Percentiles rank a stretch among this genome's conserved stretches.
Conservation (phyloP, 2,888 invertebrate species). For the Drosophila limbata region DNA sequence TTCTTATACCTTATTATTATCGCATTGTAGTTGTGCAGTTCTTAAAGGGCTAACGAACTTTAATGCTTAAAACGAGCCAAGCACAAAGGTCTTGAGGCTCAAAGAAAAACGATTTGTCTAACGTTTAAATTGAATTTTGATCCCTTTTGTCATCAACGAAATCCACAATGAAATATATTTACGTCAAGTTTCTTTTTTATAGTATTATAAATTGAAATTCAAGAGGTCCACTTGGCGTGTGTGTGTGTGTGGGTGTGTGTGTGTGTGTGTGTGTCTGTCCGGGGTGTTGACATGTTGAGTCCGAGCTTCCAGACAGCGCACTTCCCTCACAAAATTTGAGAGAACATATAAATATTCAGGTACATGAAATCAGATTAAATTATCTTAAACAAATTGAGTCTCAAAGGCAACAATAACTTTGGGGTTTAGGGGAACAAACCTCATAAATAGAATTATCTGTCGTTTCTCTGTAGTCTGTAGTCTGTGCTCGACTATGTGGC, state of each 20-base stretch:
- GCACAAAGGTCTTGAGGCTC: constrained; percentile 7
- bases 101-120: constrained; percentile 73
- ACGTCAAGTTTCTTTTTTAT: constrained; percentile 29
- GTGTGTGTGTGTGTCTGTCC: constrained; percentile 14
- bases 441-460: constrained; percentile 25
- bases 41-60: constrained; percentile 58
- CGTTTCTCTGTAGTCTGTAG: constrained; percentile 1
- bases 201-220: constrained; percentile 38
- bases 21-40: constrained; percentile 14
- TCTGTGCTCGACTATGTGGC: constrained; percentile 16
- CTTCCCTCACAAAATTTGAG: background rate
- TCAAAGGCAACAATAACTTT: constrained; percentile 55
- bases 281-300: constrained; percentile 52
- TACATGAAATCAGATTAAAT: constrained; percentile 81
- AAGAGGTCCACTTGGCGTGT: constrained; percentile 28
- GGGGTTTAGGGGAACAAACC: background rate
- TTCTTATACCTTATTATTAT: background rate
- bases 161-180: constrained; percentile 42
- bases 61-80: background rate
- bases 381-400: constrained; percentile 80
- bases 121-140: constrained; percentile 83
- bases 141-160: constrained; percentile 75
- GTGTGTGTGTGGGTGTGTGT: constrained; percentile 9
- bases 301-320: constrained; percentile 37
- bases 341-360: constrained; percentile 74